phyloP scores from a whole-genome alignment of 2,113 vertebrate species.

The Urocitellus parryii region DNA sequence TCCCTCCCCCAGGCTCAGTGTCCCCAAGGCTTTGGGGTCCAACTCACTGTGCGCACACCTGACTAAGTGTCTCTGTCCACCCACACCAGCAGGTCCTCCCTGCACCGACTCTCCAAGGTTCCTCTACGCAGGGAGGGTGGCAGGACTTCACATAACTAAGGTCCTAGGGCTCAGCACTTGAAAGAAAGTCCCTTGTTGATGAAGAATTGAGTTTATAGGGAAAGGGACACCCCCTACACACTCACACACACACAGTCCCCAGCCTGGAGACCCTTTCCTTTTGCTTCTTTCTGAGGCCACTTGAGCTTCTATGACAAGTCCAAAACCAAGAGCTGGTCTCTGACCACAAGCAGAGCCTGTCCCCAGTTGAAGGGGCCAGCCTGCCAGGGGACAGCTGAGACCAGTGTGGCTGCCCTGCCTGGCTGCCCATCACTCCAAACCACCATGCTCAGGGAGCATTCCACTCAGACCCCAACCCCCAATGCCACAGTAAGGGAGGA shows the following conservation, averaged over 20 bases:
- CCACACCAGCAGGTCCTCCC: neutral
- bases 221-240: neutral
- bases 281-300: slow-evolving; percentile 58
- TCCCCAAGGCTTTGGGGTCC: slow-evolving; percentile 65
- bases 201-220: neutral
- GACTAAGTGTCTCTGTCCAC: slow-evolving; percentile 59
- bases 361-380: slow-evolving; percentile 72
- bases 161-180: slow-evolving; percentile 57
- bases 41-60: slow-evolving; percentile 49
- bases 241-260: neutral
- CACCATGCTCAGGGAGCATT: neutral
- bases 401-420: slow-evolving; percentile 39
- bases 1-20: slow-evolving; percentile 58
- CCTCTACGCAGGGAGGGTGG: slow-evolving; percentile 57
- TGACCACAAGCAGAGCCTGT: slow-evolving; percentile 66
- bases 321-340: slow-evolving; percentile 65
- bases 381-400: neutral
- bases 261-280: neutral
- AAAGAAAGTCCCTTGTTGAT: neutral
- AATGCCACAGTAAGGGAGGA: neutral
- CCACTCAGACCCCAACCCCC: slow-evolving; percentile 38
- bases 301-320: slow-evolving; percentile 68
- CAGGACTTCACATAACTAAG: slow-evolving; percentile 50
- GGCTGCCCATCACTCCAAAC: neutral
- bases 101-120: slow-evolving; percentile 47